A percentile compares a stretch with the other conserved stretches of the same genome.
Evolutionary conservation across 2,888 invertebrate genomes (phyloP).

Genomic region (Linnaemya tessellans): DNA sequence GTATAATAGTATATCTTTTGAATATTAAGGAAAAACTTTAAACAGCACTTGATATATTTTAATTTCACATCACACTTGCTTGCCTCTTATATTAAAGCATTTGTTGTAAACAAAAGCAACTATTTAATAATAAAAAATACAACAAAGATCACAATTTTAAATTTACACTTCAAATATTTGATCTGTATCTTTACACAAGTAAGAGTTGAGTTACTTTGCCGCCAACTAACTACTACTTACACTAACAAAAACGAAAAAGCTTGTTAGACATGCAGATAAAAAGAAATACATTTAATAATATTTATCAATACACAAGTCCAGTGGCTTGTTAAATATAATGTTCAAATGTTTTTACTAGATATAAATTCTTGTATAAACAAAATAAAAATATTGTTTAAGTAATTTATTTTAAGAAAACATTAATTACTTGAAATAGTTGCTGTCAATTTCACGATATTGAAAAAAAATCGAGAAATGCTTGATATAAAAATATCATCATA

Average conservation of each 20-base stretch:
- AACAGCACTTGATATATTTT: not conserved
- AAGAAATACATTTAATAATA: not conserved
- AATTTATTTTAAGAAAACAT: too few relatives aligned
- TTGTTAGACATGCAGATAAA: conserved; percentile 47
- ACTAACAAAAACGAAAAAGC: conserved; percentile 8
- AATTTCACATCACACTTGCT: not conserved
- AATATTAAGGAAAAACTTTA: not conserved
- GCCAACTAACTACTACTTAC: conserved; percentile 26
- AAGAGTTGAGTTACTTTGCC: not conserved
- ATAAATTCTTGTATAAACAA: not conserved
- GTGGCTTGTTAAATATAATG: conserved; percentile 48
- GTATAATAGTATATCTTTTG: not conserved
- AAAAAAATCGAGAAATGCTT: too few relatives aligned
- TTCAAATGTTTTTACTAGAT: conserved; percentile 13
- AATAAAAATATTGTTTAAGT: too few relatives aligned
- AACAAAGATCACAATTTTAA: too few relatives aligned
- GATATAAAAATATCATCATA: too few relatives aligned
- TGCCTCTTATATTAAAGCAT: not conserved
- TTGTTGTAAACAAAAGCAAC: not conserved
- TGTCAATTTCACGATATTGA: too few relatives aligned
- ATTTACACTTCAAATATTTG: not conserved
- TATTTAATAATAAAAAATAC: not conserved
- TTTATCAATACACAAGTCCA: not conserved
- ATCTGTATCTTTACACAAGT: too few relatives aligned
- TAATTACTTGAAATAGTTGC: too few relatives aligned